Base-by-base conservation (phyloP, 2,888 invertebrate species). In the Pristionchus japonicus region DNA sequence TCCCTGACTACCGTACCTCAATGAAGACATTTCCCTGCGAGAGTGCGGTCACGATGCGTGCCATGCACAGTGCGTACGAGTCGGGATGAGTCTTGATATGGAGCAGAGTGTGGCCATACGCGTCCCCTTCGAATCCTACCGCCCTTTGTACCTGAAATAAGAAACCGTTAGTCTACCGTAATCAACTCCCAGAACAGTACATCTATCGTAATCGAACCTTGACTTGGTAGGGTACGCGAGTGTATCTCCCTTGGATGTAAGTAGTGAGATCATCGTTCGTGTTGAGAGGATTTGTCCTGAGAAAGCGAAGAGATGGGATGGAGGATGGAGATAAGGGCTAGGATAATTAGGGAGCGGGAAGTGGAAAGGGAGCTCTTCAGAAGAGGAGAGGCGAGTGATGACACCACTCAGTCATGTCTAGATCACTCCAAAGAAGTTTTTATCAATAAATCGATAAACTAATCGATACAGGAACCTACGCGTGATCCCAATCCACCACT, bases 11-110 rank as follows among this genome's bases (percentile, higher is more conserved):
- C 40, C 85, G 13, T 47, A 85, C 85, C 85, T 61, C 61, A n/a
- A 85, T 43, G n/a, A n/a, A 64, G 64, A 85, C 23, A 37, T 85
- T 40, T 64, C 43, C 64, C 61, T 85, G 40, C 9, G 85, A 64
- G 31, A 85, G 40, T 23, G 61, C 85, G 1, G 64, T 61, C n/a
- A 85, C 9, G 27, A 85, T 64, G 15, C 64, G 61, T 23, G 43
- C 17, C n/a, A 64, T 85, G 43, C 85, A 85, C 15, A 85, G 85
- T 47, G 37, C 64, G 27, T 34, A 85, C 17, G 40, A 47, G 43
- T 85, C 47, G 17, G 85, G 85, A 64, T 85, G 85, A 40, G 85
- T 47, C n/a, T 23, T 27, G 37, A 85, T 43, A 13, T 20, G 27
- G 23, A 85, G 64, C n/a, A 85, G 15, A 9, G 49, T 52, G 0